Conservation (phyloP, 2,888 invertebrate species). For the Boloria selene region DNA sequence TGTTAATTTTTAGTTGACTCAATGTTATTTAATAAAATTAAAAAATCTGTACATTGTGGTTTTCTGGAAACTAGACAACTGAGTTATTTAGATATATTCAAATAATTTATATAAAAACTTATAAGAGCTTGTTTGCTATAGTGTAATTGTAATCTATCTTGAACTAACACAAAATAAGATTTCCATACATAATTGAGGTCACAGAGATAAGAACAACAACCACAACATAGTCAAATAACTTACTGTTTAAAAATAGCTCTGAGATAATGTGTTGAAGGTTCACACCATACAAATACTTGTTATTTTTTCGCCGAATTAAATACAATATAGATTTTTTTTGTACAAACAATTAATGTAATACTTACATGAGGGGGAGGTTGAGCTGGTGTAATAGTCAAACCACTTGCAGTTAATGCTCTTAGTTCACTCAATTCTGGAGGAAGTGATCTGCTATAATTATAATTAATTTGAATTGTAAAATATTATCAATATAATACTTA, state of each 20-base stretch:
- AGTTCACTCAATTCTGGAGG: conserved; percentile 82
- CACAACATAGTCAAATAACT: conserved; percentile 3
- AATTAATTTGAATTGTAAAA: background rate
- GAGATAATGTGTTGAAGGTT: no score
- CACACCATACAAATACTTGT: no score
- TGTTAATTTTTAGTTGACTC: no score
- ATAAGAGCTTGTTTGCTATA: background rate
- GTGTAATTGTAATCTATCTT: background rate
- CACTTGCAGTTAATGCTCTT: conserved; percentile 83
- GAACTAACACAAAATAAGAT: background rate
- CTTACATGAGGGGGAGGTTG: conserved; percentile 81
- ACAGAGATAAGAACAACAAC: conserved; percentile 2
- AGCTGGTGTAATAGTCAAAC: conserved; percentile 84
- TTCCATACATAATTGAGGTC: conserved; percentile 6
- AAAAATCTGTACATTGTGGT: no score
- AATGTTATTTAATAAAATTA: no score
- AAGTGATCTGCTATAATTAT: conserved; percentile 60
- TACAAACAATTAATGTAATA: conserved; percentile 32
- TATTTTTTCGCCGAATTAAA: no score
- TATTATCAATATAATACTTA: conserved; percentile 14
- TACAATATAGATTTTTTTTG: background rate
- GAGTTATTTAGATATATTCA: no score
- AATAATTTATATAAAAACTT: no score
- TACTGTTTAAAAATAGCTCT: background rate
- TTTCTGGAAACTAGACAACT: no score